Evolutionary conservation across 2,797 vertebrate genomes (phyloP).

Genomic region (Platyrinchus mystaceus): DNA sequence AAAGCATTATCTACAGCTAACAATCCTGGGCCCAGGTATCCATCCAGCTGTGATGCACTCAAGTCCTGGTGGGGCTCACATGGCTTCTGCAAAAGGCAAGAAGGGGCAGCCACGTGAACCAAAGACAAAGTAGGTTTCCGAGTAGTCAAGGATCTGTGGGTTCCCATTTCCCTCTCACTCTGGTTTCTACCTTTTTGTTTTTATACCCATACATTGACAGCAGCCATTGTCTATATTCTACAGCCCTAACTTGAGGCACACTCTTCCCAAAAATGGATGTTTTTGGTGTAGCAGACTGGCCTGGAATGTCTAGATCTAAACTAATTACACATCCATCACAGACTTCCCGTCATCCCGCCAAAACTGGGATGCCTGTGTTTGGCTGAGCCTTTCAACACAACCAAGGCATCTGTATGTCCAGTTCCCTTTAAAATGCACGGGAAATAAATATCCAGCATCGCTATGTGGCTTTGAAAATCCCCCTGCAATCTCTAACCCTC

Average conservation of each 20-base stretch:
- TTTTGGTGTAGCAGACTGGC: neutral
- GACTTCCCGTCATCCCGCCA: neutral
- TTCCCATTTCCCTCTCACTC: neutral
- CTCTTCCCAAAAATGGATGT: constrained; percentile 31
- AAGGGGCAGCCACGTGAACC: neutral
- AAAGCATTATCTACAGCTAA: neutral
- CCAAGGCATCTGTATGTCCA: neutral
- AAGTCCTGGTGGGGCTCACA: neutral
- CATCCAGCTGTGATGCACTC: neutral
- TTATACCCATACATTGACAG: neutral
- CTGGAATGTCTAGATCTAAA: constrained; percentile 54
- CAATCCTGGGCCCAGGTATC: neutral
- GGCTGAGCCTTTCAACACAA: constrained; percentile 1
- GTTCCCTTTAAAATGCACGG: neutral
- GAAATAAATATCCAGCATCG: constrained; percentile 5
- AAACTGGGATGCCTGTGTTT: neutral
- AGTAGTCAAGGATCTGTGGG: neutral
- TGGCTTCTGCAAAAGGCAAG: neutral
- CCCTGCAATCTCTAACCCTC: neutral
- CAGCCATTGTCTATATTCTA: neutral
- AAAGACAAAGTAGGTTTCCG: neutral
- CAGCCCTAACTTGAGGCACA: neutral
- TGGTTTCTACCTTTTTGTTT: neutral
- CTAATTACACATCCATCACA: constrained; percentile 1
- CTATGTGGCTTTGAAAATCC: constrained; percentile 15